These are phyloP conservation scores for Talpa occidentalis DNA, from an alignment of 2,113 vertebrate genomes.

Conservation along the genomic window DNA sequence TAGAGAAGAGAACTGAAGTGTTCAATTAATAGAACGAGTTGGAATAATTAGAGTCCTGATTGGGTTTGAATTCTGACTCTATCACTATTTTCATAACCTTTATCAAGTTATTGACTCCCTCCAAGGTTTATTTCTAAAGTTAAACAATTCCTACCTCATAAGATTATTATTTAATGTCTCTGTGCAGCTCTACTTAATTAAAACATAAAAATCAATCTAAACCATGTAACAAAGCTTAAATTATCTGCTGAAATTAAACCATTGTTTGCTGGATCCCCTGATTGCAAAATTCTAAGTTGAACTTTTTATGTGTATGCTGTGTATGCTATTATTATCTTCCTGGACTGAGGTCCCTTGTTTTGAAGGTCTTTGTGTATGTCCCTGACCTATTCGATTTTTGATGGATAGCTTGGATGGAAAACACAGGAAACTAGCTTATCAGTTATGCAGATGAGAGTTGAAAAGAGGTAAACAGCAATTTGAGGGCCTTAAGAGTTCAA, in stretches of 20 bases:
- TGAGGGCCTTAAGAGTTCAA: rapidly evolving
- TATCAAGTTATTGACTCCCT: neutral
- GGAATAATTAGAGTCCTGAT: neutral
- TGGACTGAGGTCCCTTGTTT: neutral
- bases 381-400: conserved; percentile 61
- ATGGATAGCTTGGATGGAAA: conserved; percentile 58
- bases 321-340: neutral
- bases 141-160: neutral
- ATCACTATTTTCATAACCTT: neutral
- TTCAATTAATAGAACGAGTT: neutral
- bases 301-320: neutral
- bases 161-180: neutral
- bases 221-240: neutral
- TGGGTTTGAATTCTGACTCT: neutral
- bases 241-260: neutral
- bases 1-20: neutral
- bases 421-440: conserved; percentile 21
- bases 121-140: neutral
- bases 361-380: conserved; percentile 37
- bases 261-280: neutral
- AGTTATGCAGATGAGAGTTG: neutral
- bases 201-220: conserved; percentile 35
- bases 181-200: neutral
- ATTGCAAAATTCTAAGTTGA: neutral
- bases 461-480: neutral